Conservation (phyloP, 2,113 vertebrate genomes). For the Peromyscus polionotus region DNA sequence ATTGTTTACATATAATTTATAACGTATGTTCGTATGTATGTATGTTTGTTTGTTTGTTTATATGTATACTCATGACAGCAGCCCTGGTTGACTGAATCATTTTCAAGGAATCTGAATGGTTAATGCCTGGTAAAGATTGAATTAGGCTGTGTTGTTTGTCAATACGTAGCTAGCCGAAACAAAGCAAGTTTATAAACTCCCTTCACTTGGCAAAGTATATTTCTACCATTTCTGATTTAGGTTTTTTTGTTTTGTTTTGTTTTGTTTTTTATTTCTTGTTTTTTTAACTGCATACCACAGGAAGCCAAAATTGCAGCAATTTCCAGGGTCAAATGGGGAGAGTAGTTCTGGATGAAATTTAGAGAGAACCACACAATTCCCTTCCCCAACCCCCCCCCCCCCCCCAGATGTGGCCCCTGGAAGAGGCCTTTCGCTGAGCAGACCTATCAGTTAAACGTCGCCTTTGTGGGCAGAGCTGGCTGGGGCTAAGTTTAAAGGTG, state of each 20-base stretch:
- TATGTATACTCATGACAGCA: too few relatives aligned
- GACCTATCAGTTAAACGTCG: conserved; percentile 79
- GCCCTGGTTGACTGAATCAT: neutral
- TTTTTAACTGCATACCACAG: conserved; percentile 80
- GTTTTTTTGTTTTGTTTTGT: conserved; percentile 53
- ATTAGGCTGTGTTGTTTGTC: conserved; percentile 36
- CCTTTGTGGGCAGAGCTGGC: conserved; percentile 78
- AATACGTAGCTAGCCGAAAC: neutral
- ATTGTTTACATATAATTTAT: neutral
- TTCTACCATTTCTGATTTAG: conserved; percentile 77
- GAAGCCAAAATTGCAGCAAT: conserved; percentile 84
- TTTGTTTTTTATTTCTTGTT: neutral
- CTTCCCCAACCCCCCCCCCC: conserved; percentile 66
- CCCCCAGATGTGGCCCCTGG: conserved; percentile 76
- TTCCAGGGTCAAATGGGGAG: conserved; percentile 83
- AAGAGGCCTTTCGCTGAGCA: conserved; percentile 73
- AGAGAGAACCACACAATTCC: conserved; percentile 81
- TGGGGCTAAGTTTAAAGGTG: conserved; percentile 68
- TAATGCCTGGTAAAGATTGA: neutral
- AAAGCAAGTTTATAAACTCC: conserved; percentile 44
- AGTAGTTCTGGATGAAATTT: conserved; percentile 80
- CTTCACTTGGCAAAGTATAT: conserved; percentile 64
- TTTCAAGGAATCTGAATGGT: conserved; percentile 7
- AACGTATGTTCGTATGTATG: neutral
- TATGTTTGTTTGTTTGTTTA: neutral